A percentile compares a stretch with the other conserved stretches of the same genome.
phyloP scores from a whole-genome alignment of 2,113 vertebrate species.

The Daphoenositta chrysoptera region DNA sequence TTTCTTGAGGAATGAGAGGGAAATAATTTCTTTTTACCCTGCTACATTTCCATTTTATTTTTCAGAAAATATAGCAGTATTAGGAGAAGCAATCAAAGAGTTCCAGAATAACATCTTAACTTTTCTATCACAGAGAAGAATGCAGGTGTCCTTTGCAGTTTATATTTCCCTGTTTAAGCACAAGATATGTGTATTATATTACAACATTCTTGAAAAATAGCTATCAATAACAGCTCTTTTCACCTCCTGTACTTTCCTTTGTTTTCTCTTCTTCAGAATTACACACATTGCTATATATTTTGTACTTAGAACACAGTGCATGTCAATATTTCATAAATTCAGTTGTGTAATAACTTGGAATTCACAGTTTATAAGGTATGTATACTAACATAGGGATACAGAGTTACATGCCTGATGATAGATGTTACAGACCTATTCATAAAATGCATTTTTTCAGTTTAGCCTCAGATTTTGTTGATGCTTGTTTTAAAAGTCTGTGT shows the following conservation, averaged over 20 bases:
- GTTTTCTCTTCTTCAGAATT: neutral
- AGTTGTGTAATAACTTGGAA: neutral
- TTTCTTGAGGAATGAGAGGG: neutral
- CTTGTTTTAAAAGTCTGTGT: neutral
- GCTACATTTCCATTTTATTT: neutral
- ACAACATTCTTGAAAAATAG: neutral
- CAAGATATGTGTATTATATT: neutral
- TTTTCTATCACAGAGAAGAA: neutral
- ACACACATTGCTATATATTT: neutral
- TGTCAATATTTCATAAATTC: neutral
- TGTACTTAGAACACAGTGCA: neutral
- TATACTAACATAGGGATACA: neutral
- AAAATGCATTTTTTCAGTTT: neutral
- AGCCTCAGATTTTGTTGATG: neutral
- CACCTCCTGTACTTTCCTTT: neutral
- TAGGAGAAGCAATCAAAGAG: neutral
- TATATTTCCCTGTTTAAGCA: neutral
- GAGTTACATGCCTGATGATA: neutral
- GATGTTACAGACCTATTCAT: neutral
- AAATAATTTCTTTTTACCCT: neutral
- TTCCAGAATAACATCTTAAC: neutral
- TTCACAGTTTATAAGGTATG: neutral
- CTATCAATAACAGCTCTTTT: neutral
- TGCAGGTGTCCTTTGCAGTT: neutral
- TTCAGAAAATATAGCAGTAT: neutral